phyloP scores from a whole-genome alignment of 2,797 vertebrate species.

The Poecilia gillii region DNA sequence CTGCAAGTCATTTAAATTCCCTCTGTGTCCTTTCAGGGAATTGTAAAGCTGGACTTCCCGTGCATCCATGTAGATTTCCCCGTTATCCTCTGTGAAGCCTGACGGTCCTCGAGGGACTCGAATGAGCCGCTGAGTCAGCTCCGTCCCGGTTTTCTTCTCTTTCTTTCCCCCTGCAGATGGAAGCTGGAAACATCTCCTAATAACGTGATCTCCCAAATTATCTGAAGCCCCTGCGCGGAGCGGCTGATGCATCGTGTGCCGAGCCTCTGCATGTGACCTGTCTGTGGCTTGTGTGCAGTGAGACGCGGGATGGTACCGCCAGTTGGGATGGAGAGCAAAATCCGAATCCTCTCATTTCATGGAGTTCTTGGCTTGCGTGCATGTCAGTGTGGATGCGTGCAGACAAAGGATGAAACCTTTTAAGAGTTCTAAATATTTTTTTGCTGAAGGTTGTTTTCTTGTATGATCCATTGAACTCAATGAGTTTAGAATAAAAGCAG shows the following conservation, averaged over 20 bases:
- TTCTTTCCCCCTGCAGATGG: constrained; percentile 45
- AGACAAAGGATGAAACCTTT: constrained; percentile 33
- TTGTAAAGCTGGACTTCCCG: constrained; percentile 92
- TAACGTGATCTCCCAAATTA: constrained; percentile 63
- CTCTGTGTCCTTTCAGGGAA: constrained; percentile 81
- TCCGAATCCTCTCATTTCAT: constrained; percentile 55
- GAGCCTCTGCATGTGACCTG: constrained; percentile 75
- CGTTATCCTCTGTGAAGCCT: constrained; percentile 94
- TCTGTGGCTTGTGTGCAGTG: constrained; percentile 67
- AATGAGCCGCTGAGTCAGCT: constrained; percentile 66
- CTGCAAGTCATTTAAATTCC: neutral
- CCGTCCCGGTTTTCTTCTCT: constrained; percentile 63
- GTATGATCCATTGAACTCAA: constrained; percentile 44
- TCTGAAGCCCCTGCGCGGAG: constrained; percentile 67
- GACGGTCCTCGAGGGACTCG: constrained; percentile 69
- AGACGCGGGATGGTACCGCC: constrained; percentile 59
- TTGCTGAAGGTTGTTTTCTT: constrained; percentile 53
- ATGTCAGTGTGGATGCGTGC: constrained; percentile 60
- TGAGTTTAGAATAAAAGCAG: constrained; percentile 41
- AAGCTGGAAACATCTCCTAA: constrained; percentile 64
- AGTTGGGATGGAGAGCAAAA: constrained; percentile 44
- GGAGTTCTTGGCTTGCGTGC: constrained; percentile 62
- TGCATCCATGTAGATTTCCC: constrained; percentile 97
- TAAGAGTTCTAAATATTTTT: constrained; percentile 34
- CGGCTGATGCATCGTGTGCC: constrained; percentile 63